Evolutionary conservation across 2,888 invertebrate species (phyloP).

Genomic region (Dicyrtoma fusca): DNA sequence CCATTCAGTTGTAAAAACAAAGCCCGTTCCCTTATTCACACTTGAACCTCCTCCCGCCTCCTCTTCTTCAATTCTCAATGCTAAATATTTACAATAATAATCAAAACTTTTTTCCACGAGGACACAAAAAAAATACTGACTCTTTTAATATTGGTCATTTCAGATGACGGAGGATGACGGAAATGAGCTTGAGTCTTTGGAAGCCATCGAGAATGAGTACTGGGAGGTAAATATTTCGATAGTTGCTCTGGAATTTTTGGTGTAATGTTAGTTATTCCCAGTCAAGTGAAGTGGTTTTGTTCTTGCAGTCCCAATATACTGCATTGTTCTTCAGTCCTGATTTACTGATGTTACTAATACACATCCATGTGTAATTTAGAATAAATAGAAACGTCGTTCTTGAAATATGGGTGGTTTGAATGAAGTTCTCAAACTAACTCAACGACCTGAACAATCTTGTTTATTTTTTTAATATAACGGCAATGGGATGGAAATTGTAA

Average conservation of each 20-base stretch:
- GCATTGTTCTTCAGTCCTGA: not conserved
- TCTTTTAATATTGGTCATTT: conserved; percentile 28
- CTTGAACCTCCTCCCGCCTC: too few species aligned
- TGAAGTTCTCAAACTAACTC: too few species aligned
- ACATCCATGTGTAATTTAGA: too few species aligned
- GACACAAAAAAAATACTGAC: not conserved
- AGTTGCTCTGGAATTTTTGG: not conserved
- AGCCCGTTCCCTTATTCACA: not conserved
- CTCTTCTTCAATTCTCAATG: too few species aligned
- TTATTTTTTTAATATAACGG: not conserved
- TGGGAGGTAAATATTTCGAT: conserved; percentile 60
- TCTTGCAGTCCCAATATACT: too few species aligned
- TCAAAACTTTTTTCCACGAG: not conserved
- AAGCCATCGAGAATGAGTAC: conserved; percentile 62
- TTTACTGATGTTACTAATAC: too few species aligned
- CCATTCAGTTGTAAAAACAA: too few species aligned
- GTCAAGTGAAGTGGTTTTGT: not conserved
- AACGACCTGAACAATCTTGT: conserved; percentile 1
- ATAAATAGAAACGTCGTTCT: too few species aligned
- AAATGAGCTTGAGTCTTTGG: conserved; percentile 60
- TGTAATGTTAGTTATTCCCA: too few species aligned
- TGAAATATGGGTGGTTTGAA: too few species aligned
- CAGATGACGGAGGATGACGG: conserved; percentile 61
- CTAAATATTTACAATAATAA: too few species aligned
- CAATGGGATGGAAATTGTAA: not conserved